Conservation (phyloP, 2,888 invertebrate species). For the Andrena hattorfiana region DNA sequence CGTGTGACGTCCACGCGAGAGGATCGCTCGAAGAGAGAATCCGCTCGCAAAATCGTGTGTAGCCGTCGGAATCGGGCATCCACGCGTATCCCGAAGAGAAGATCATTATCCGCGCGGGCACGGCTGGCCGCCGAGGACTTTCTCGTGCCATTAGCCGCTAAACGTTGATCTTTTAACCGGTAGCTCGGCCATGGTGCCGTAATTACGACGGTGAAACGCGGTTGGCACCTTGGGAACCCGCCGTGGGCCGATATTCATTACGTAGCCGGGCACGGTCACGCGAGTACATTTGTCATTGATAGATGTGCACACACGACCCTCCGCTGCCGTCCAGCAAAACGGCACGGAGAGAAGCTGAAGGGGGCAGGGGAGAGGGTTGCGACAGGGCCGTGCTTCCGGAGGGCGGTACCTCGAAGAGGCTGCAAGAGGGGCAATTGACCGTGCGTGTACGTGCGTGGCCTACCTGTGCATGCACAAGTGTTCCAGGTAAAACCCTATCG, state of each 20-base stretch:
- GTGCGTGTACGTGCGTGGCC: conserved; percentile 66
- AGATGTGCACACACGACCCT: conserved; percentile 36
- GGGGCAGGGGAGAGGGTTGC: conserved; percentile 56
- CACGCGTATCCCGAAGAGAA: conserved; percentile 9
- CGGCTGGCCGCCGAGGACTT: conserved; percentile 18
- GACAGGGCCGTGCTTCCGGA: conserved; percentile 78
- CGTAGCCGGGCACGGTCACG: conserved; percentile 71
- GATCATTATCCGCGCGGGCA: conserved; percentile 34
- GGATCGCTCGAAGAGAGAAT: conserved; percentile 18
- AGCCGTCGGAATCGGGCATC: conserved; percentile 20
- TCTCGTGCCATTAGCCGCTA: conserved; percentile 41
- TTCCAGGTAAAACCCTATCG: conserved; percentile 73
- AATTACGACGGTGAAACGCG: conserved; percentile 67
- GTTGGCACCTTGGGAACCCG: conserved; percentile 68
- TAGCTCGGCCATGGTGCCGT: conserved; percentile 37
- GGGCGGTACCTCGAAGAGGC: conserved; percentile 74
- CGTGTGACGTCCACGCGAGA: not conserved
- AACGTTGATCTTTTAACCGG: conserved; percentile 55
- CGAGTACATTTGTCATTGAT: conserved; percentile 69
- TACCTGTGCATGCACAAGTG: conserved; percentile 68
- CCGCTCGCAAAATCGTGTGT: not conserved
- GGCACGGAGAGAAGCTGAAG: not conserved
- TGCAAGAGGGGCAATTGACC: conserved; percentile 64
- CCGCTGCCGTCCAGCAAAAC: conserved; percentile 18
- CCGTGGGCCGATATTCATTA: conserved; percentile 70